phyloP scores from a whole-genome alignment of 2,888 invertebrate genomes.

The Sabatieria punctata region DNA sequence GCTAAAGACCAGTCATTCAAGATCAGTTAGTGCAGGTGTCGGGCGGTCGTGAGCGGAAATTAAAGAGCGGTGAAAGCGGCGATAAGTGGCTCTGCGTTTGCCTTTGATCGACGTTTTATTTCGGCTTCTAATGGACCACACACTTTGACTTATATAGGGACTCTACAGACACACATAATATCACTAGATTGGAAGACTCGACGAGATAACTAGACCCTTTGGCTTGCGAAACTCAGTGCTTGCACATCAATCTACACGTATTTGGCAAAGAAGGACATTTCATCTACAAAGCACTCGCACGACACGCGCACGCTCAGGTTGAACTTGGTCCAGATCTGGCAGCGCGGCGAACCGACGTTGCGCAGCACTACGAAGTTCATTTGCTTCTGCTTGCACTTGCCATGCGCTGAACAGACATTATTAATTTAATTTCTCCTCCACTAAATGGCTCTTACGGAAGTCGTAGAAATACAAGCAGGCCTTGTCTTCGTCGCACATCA shows the following conservation, averaged over 20 bases:
- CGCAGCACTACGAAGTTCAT: conserved; percentile 31
- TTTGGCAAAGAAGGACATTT: conserved; percentile 31
- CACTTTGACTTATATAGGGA: too few relatives aligned
- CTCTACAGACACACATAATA: too few relatives aligned
- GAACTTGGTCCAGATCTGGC: conserved; percentile 31
- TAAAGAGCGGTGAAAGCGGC: too few relatives aligned
- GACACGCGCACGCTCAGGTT: conserved; percentile 30
- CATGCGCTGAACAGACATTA: conserved; percentile 24
- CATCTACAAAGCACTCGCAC: conserved; percentile 31
- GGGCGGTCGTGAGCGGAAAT: too few relatives aligned
- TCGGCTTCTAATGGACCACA: too few relatives aligned
- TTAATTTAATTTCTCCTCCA: not conserved
- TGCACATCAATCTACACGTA: conserved; percentile 25
- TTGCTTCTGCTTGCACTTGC: conserved; percentile 31
- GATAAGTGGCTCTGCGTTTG: too few relatives aligned
- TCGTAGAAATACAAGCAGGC: conserved; percentile 31
- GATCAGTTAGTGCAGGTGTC: too few relatives aligned
- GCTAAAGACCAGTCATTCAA: too few relatives aligned
- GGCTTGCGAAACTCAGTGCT: too few relatives aligned
- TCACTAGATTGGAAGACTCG: too few relatives aligned
- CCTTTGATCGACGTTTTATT: too few relatives aligned
- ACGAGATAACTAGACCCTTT: too few relatives aligned
- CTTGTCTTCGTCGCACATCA: conserved; percentile 30
- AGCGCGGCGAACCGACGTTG: conserved; percentile 26
- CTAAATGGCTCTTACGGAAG: conserved; percentile 16